A percentile compares a stretch with the other conserved stretches of the same genome.
Conservation (phyloP, 2,888 invertebrate genomes). For the Ophion obscuratus region DNA sequence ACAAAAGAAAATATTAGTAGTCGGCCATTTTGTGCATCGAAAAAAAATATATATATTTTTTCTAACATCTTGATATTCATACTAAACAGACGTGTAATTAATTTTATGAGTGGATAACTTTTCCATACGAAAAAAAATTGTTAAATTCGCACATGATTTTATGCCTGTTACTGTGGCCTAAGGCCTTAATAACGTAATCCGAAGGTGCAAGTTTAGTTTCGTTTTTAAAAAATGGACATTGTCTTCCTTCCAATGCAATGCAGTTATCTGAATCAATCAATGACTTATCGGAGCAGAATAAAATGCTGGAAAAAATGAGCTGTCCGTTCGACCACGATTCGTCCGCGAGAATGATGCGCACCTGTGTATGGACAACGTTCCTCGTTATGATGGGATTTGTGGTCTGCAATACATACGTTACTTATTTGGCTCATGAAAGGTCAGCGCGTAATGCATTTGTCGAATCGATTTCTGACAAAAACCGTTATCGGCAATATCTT, state of each 20-base stretch:
- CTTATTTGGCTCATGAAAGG: not conserved
- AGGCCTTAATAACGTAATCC: not conserved
- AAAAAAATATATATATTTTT: too few species aligned
- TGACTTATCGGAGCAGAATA: conserved; percentile 37
- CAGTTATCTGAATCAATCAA: conserved; percentile 54
- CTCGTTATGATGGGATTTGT: not conserved
- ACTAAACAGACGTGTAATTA: too few species aligned
- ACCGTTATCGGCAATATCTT: not conserved
- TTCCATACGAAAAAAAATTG: too few species aligned
- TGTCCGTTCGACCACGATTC: conserved; percentile 49
- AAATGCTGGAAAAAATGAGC: conserved; percentile 53
- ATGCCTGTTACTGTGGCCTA: too few species aligned
- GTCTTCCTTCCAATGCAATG: not conserved
- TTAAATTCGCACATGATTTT: too few species aligned
- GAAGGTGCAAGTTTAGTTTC: too few species aligned
- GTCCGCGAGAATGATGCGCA: conserved; percentile 35
- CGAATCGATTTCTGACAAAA: not conserved
- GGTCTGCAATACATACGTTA: conserved; percentile 26
- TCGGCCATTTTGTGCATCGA: too few species aligned
- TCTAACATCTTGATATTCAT: too few species aligned
- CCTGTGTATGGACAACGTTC: conserved; percentile 50
- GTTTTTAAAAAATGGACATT: not conserved
- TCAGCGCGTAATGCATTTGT: conserved; percentile 22
- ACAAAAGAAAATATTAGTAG: too few species aligned
- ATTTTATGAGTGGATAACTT: too few species aligned